Base-by-base conservation (phyloP, 2,888 invertebrate genomes). In the Epinotia nisella region DNA sequence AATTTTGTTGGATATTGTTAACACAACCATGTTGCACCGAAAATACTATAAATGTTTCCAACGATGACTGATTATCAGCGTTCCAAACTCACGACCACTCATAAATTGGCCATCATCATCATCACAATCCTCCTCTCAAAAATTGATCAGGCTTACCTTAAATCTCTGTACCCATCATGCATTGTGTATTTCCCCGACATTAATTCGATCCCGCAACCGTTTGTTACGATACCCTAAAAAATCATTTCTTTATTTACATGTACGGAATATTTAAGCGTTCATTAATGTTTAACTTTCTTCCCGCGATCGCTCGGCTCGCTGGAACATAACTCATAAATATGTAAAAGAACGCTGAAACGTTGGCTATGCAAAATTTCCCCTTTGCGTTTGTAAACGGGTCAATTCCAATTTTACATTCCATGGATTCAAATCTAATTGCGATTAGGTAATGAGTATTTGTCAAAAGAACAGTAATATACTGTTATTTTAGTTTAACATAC, bases 261-360 rank as follows among this genome's bases (percentile, higher is more conserved):
- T 88, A 88, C 87, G 83, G 90, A 92, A 93, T 92, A 91, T 91
- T 90, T 87, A 88, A 90, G 81, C 88, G 83, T 89, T 91, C 91
- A 92, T 92, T 92, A 92, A 92, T 92, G 87, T 92, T 92, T 90
- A 88, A 92, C 87, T 91, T 92, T 89, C 89, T 88, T 89, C 86
- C 86, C 81, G 85, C 88, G 88, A 91, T 91, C 85, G 84, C 79
- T 72, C 78, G 77, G 79, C 77, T 82, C 85, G 75, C 82, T 86
- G 88, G 85, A 88, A 90, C 89, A 89, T 87, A 88, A 82, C 89
- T 93, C 92, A 93, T 93, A 93, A 93, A 93, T 93, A 93, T 93
- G 90, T 92, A 92, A 90, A 87, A 84, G 83, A 81, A 78, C 81
- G 82, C 82, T 80, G 83, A 83, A 86, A 86, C 82, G 86, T 81